phyloP scores from a whole-genome alignment of 2,888 invertebrate genomes.

The Drosophila anomalata region DNA sequence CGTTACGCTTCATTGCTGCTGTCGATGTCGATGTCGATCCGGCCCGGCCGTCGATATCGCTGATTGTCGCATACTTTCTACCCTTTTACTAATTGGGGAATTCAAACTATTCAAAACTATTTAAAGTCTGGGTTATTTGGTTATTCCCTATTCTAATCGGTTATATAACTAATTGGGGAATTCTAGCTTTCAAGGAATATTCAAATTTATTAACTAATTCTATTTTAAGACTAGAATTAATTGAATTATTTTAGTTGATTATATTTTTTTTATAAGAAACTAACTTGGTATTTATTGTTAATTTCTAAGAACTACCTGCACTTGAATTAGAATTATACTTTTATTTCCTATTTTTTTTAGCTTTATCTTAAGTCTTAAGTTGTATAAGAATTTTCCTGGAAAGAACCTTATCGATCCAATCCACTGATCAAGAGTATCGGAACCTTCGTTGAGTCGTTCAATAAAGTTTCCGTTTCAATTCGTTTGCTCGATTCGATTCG shows the following conservation, averaged over 20 bases:
- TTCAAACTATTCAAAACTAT: background rate
- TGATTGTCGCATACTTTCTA: constrained; percentile 63
- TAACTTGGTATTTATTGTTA: background rate
- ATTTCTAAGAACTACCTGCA: background rate
- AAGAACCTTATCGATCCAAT: constrained; percentile 16
- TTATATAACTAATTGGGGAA: background rate
- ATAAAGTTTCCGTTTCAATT: constrained; percentile 29
- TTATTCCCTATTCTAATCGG: background rate
- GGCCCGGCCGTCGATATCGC: constrained; percentile 33
- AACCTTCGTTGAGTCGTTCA: constrained; percentile 23
- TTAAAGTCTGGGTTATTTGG: background rate
- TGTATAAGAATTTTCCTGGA: background rate
- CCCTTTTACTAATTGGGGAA: constrained; percentile 18
- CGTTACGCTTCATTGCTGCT: constrained; percentile 73
- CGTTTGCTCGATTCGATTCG: constrained; percentile 25
- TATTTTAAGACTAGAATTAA: background rate
- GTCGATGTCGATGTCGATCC: constrained; percentile 4
- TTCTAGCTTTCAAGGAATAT: background rate
- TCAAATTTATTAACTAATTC: background rate
- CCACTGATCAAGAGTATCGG: constrained; percentile 24
- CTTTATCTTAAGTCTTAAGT: background rate
- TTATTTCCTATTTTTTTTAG: background rate
- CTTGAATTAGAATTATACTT: too few relatives aligned
- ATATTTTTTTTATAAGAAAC: too few relatives aligned
- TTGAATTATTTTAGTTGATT: background rate